Conservation (phyloP, 2,797 vertebrate genomes). For the Ptychadena robeensis region DNA sequence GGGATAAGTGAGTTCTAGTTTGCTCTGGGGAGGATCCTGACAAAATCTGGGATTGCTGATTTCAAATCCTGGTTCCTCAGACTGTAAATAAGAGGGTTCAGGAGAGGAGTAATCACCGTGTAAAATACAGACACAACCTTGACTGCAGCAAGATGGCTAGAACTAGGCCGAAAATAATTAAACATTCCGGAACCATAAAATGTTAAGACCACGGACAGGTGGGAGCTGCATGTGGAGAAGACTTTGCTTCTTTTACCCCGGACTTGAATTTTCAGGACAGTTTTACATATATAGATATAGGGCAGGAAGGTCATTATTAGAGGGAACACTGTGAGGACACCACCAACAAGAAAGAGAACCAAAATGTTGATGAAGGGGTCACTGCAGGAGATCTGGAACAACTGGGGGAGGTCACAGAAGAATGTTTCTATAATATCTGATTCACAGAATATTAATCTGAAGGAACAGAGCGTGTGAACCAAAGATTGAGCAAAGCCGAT, state of each 20-base stretch:
- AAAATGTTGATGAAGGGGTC: neutral
- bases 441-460: neutral
- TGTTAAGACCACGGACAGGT: neutral
- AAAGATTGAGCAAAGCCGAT: neutral
- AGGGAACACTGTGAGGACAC: neutral
- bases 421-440: neutral
- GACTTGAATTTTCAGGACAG: neutral
- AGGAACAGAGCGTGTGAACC: neutral
- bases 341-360: neutral
- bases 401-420: neutral
- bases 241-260: neutral
- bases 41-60: no score
- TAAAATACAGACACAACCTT: neutral
- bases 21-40: no score
- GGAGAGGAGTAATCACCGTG: neutral
- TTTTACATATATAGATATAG: neutral
- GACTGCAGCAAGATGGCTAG: neutral
- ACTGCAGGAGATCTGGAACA: neutral
- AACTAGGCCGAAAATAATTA: neutral
- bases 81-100: neutral
- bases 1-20: no score
- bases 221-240: neutral
- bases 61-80: neutral
- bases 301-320: neutral
- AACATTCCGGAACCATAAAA: neutral